Base-by-base conservation (phyloP, 1,140 invertebrate species). In the Drosophila ananassae region DNA sequence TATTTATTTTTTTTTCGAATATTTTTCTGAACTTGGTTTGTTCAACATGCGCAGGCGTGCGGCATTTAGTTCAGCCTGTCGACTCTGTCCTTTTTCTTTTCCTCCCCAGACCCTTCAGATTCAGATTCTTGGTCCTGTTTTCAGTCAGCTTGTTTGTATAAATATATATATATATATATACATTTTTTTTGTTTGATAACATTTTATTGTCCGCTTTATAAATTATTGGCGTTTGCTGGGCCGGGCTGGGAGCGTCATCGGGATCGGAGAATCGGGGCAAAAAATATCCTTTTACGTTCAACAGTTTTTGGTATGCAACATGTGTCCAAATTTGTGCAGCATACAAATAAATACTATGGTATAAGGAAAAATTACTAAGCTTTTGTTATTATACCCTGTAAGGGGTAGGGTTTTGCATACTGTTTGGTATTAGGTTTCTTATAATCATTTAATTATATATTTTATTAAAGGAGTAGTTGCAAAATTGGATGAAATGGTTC, bases 1-100 rank as follows among this genome's bases (percentile, higher is more conserved):
- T 51, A 9, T 32, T 21, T 22, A 21, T 24, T 24, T 47, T 22
- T 47, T 24, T 21, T 10, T 47, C n/a, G 9, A 44, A 8, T 22
- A 44, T 21, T 48, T 37, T 25, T 28, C 12, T 12, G 8, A 58
- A 55, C 39, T 37, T 24, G 50, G 69, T 60, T 73, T 85, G 74
- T 76, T 82, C 81, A 72, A 71, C 79, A 90, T 90, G 87, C 87
- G 87, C 87, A 90, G 81, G 87, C 87, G 87, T 87, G 79, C 87
- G 56, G 87, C 87, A 90, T 90, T 90, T 90, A 90, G 87, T 90
- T 90, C 87, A 90, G 87, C 78, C 79, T 90, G 81, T 90, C 82
- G 72, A 58, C 71, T 74, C 63, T 55, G 69, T 57, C 52, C 44
- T 25, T 34, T 22, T 28, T 17, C 50, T 52, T 39, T 9, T 17